A percentile compares a stretch with the other conserved stretches of the same genome.
phyloP scores from a whole-genome alignment of 2,797 vertebrate species.

The Cynopterus sphinx region DNA sequence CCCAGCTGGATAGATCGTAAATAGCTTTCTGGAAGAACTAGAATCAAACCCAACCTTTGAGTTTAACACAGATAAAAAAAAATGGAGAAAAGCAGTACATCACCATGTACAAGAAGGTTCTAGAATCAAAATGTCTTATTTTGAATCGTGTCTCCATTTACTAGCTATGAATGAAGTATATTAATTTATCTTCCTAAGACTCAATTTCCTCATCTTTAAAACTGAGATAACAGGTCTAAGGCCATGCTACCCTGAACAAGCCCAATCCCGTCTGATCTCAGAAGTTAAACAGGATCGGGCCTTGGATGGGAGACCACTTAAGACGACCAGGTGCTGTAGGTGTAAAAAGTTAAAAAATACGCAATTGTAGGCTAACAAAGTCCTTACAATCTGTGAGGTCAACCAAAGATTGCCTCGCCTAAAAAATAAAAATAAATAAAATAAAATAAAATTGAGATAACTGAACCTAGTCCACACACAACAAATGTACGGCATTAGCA shows the following conservation, averaged over 20 bases:
- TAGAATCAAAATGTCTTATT: slow-evolving; percentile 10
- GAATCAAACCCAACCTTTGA: neutral
- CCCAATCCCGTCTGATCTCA: too few species aligned
- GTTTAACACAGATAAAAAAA: slow-evolving; percentile 1
- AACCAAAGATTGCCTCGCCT: too few species aligned
- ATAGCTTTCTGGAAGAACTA: neutral
- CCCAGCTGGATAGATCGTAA: neutral
- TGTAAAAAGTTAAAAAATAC: too few species aligned
- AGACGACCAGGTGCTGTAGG: too few species aligned
- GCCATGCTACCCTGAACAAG: too few species aligned
- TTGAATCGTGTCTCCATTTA: neutral
- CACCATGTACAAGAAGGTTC: neutral
- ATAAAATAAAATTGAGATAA: neutral
- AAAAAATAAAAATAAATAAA: too few species aligned
- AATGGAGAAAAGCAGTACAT: neutral
- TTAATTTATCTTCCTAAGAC: slow-evolving; percentile 35
- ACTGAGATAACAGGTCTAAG: neutral
- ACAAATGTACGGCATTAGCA: neutral
- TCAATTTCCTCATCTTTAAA: slow-evolving; percentile 18
- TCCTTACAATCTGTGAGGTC: too few species aligned
- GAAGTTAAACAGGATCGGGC: too few species aligned
- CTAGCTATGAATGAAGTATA: neutral
- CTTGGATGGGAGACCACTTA: too few species aligned
- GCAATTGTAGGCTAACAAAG: too few species aligned
- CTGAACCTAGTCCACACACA: neutral